Percentiles rank a stretch among this genome's conserved stretches.
Conservation (phyloP, 92 coral and sea anemone species). For the Scolanthus callimorphus region DNA sequence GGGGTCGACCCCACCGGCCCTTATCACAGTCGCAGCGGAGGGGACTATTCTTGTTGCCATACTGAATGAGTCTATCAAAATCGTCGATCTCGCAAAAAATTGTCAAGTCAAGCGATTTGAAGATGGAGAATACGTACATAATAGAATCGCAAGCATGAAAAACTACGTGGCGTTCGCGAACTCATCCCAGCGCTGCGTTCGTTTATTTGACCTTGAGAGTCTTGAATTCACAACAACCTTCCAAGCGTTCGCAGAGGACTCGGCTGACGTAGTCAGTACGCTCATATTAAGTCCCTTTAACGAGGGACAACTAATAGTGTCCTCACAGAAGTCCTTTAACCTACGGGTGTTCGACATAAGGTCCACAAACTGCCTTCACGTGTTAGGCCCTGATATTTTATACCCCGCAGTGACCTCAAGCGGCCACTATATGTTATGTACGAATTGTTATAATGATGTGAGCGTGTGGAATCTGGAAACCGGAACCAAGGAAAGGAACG, state of each 20-base stretch:
- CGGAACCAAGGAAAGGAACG: constrained; percentile 82
- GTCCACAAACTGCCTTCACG: constrained; percentile 85
- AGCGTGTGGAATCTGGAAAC: constrained; percentile 96
- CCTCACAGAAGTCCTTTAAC: constrained; percentile 63
- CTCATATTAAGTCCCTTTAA: constrained; percentile 78
- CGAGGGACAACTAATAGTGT: constrained; percentile 84
- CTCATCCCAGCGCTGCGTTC: constrained; percentile 47
- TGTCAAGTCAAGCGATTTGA: constrained; percentile 61
- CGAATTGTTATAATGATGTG: constrained; percentile 88
- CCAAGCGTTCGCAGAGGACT: constrained; percentile 70
- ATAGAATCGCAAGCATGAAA: constrained; percentile 68
- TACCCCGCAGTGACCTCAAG: constrained; percentile 77
- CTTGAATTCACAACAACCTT: constrained; percentile 56
- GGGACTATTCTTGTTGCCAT: constrained; percentile 59
- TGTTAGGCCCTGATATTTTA: constrained; percentile 88
- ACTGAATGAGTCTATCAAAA: constrained; percentile 37
- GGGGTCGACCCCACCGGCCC: constrained; percentile 47
- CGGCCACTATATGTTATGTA: constrained; percentile 91
- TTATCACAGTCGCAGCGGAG: constrained; percentile 55
- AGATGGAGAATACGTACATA: constrained; percentile 64
- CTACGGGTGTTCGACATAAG: constrained; percentile 82
- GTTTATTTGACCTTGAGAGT: constrained; percentile 59
- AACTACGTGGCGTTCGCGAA: constrained; percentile 76
- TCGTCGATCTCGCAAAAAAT: constrained; percentile 66
- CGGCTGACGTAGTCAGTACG: constrained; percentile 64